phyloP scores from a whole-genome alignment of 2,797 vertebrate species.

The Leucoraja ocellata region DNA sequence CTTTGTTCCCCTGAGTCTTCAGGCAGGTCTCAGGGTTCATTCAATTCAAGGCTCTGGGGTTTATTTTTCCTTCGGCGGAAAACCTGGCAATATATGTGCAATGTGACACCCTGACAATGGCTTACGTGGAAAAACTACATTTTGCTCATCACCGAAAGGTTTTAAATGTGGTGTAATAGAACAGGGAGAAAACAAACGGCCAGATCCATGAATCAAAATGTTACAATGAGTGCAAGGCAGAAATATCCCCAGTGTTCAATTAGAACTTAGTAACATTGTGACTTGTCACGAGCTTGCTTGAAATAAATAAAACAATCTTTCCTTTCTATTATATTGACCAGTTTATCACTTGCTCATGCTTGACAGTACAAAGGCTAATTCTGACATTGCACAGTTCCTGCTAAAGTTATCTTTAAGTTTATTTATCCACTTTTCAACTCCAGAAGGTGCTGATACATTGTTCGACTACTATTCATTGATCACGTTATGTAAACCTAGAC shows the following conservation, averaged over 20 bases:
- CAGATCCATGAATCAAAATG: background rate
- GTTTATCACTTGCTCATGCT: background rate
- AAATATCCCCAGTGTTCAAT: background rate
- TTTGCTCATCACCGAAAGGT: conserved; percentile 47
- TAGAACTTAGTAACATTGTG: background rate
- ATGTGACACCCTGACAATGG: conserved; percentile 47
- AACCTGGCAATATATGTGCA: conserved; percentile 64
- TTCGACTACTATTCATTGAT: background rate
- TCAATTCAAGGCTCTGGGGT: conserved; percentile 52
- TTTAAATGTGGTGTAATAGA: conserved; percentile 46
- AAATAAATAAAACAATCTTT: conserved; percentile 20
- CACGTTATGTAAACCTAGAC: background rate
- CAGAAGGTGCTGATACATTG: background rate
- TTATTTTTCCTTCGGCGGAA: conserved; percentile 58
- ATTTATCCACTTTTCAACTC: background rate
- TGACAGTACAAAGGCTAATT: background rate
- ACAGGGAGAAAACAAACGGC: background rate
- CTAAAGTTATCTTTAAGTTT: background rate
- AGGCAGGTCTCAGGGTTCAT: conserved; percentile 67
- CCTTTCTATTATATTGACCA: background rate
- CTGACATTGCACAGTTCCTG: background rate
- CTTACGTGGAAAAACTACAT: conserved; percentile 44
- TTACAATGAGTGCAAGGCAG: background rate
- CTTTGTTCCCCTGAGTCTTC: conserved; percentile 56
- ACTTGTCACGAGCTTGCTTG: background rate